These are phyloP conservation scores for Oceanodroma tethys DNA, from an alignment of 2,113 vertebrate genomes.

Conservation along the genomic window DNA sequence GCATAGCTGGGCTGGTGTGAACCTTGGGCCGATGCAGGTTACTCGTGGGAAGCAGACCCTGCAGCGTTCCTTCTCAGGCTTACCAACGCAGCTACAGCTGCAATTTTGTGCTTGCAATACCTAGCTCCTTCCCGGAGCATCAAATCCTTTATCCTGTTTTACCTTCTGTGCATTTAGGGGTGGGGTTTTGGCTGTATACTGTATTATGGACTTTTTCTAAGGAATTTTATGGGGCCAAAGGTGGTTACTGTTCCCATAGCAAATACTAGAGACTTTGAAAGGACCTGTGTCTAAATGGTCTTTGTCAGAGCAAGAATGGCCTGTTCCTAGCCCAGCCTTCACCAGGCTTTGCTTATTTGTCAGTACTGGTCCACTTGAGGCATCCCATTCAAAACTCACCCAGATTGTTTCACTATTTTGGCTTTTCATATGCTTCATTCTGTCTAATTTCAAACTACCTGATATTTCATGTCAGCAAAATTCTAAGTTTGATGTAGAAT, in stretches of 20 bases:
- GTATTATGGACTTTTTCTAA: neutral
- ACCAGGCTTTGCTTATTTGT: neutral
- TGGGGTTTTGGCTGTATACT: neutral
- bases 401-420: neutral
- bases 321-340: neutral
- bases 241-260: neutral
- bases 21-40: neutral
- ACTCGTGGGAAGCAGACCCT: neutral
- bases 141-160: neutral
- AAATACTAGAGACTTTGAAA: neutral
- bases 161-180: neutral
- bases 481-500: neutral
- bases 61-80: neutral
- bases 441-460: neutral
- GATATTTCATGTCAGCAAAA: neutral
- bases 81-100: neutral
- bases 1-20: neutral
- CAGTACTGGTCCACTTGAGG: neutral
- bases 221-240: neutral
- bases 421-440: neutral
- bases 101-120: neutral
- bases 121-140: neutral
- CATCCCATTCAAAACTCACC: neutral
- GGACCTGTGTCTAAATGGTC: neutral
- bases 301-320: neutral